These are phyloP conservation scores for Pycnonotus jocosus DNA, from an alignment of 2,113 vertebrate genomes.

Conservation along the genomic window DNA sequence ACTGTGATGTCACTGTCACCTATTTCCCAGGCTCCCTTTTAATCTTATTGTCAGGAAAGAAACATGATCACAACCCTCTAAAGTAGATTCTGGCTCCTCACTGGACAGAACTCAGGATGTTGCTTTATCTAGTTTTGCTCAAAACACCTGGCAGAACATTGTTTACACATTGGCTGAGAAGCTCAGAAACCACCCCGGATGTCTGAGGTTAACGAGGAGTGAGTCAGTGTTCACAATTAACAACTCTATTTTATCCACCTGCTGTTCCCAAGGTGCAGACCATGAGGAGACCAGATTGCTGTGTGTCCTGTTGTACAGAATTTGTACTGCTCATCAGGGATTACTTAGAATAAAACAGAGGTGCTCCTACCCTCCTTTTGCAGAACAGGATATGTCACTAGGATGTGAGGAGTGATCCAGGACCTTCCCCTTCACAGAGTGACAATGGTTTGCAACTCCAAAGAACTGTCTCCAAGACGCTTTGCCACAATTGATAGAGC, in stretches of 20 bases:
- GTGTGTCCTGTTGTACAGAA: not conserved
- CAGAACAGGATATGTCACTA: not conserved
- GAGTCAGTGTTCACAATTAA: not conserved
- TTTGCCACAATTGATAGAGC: not conserved
- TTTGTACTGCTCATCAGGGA: not conserved
- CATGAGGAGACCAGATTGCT: not conserved
- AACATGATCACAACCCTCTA: not conserved
- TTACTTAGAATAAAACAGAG: not conserved
- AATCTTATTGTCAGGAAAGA: not conserved
- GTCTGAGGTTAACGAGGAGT: not conserved
- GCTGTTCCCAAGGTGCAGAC: not conserved
- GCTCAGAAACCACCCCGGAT: rapidly evolving
- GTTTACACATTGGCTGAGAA: not conserved
- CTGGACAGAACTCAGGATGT: not conserved
- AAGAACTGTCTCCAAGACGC: not conserved
- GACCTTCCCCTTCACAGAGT: not conserved
- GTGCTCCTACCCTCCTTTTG: not conserved
- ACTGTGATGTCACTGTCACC: not conserved
- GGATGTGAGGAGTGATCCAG: not conserved
- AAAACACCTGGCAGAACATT: not conserved
- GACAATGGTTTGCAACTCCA: not conserved
- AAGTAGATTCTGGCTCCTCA: not conserved
- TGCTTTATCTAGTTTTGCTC: not conserved
- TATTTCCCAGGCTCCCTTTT: not conserved
- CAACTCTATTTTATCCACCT: not conserved